Conservation (phyloP, 37 sponge, comb jelly and placozoan genomes). For the Axinella damicornis region DNA sequence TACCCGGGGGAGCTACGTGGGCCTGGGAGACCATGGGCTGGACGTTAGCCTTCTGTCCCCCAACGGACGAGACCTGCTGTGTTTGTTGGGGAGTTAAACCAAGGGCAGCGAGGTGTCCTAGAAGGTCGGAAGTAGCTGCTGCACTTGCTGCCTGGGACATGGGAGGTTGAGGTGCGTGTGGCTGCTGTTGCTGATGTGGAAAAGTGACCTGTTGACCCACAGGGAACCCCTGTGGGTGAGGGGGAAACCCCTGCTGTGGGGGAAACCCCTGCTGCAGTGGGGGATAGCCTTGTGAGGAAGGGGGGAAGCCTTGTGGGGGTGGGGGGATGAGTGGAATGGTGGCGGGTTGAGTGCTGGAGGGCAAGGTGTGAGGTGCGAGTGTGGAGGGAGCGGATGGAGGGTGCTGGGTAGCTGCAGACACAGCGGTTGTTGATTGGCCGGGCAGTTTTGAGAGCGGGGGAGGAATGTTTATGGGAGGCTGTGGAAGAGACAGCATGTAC, state of each 20-base stretch:
- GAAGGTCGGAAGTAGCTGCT: not conserved
- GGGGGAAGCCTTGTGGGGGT: conserved; percentile 5
- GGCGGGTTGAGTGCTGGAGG: conserved; percentile 7
- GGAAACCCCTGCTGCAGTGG: too few species aligned
- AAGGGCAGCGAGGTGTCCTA: not conserved
- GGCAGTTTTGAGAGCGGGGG: not conserved
- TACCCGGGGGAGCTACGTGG: not conserved
- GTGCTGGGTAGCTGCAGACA: conserved; percentile 1
- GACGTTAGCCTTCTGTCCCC: not conserved
- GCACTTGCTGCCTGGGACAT: not conserved
- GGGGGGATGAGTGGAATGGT: not conserved
- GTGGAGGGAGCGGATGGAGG: conserved; percentile 3
- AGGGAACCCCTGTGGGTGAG: not conserved
- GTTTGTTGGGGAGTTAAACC: not conserved
- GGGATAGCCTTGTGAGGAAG: not conserved
- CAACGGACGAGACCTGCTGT: not conserved
- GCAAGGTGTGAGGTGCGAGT: not conserved
- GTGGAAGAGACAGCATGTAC: not conserved
- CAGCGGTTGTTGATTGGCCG: not conserved
- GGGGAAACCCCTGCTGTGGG: too few species aligned
- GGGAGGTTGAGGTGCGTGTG: too few species aligned
- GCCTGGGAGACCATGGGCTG: not conserved
- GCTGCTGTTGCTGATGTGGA: not conserved
- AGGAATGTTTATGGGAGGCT: conserved; percentile 7
- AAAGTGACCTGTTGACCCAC: not conserved